A percentile compares a stretch with the other conserved stretches of the same genome.
These are phyloP conservation scores for Leptinotarsa lineolata DNA, from an alignment of 1,140 invertebrate genomes.

Conservation along the genomic window DNA sequence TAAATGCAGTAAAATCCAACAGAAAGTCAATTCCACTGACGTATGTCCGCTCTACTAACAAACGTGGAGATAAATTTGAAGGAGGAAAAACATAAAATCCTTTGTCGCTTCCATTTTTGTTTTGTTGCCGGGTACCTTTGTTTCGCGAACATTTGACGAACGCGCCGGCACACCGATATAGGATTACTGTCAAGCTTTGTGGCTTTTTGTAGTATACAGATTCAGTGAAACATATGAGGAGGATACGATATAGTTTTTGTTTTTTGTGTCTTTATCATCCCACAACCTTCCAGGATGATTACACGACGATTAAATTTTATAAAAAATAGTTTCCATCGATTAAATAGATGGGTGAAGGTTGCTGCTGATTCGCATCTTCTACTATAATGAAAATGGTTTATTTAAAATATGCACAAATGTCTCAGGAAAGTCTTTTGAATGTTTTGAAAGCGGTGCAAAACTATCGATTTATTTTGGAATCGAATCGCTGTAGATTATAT, in stretches of 20 bases:
- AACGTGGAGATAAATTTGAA: constrained; percentile 12
- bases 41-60: constrained; percentile 20
- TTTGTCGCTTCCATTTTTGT: constrained; percentile 21
- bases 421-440: too few relatives aligned
- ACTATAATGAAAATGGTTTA: too few relatives aligned
- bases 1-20: constrained; percentile 18
- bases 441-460: too few relatives aligned
- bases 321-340: too few relatives aligned
- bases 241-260: not conserved
- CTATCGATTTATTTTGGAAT: too few relatives aligned
- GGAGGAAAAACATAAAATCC: constrained; percentile 17
- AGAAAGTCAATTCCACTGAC: constrained; percentile 20
- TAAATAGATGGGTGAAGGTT: too few relatives aligned
- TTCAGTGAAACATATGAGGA: not conserved
- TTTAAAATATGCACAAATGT: too few relatives aligned
- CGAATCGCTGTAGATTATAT: too few relatives aligned
- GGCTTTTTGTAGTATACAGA: not conserved
- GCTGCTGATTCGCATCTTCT: too few relatives aligned
- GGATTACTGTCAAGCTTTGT: constrained; percentile 21
- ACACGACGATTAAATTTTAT: too few relatives aligned
- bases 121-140: constrained; percentile 20
- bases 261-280: too few relatives aligned
- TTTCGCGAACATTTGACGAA: constrained; percentile 13
- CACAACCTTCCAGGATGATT: too few relatives aligned
- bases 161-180: constrained; percentile 3